Evolutionary conservation across 2,888 invertebrate genomes (phyloP).

Genomic region (Ptychoptera albimana): DNA sequence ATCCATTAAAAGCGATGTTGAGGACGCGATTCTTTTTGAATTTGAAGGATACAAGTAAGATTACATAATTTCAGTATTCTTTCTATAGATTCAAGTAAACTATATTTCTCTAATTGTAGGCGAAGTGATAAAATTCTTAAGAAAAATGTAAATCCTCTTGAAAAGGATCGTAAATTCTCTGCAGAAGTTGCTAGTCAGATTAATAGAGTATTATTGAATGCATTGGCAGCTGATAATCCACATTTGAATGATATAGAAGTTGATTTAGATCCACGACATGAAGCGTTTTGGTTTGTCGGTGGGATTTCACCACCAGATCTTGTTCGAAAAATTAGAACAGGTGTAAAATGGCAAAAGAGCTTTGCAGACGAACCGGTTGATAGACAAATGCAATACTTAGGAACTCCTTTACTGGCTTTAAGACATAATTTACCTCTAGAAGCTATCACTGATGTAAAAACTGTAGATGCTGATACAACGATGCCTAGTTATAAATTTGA

Average conservation of each 20-base stretch:
- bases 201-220: slow-evolving; percentile 48
- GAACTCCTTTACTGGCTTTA: slow-evolving; percentile 48
- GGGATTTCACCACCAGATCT: slow-evolving; percentile 43
- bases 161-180: slow-evolving; percentile 15
- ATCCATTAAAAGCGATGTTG: slow-evolving; percentile 39
- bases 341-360: slow-evolving; percentile 29
- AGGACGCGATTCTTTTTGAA: slow-evolving; percentile 50
- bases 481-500: slow-evolving; percentile 42
- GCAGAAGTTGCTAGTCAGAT: slow-evolving; percentile 44
- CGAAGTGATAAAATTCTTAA: slow-evolving; percentile 9
- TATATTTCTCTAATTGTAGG: slow-evolving; percentile 1
- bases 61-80: too few species aligned
- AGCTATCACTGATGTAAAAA: slow-evolving; percentile 35
- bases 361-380: slow-evolving; percentile 40
- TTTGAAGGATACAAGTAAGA: slow-evolving; percentile 39
- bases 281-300: slow-evolving; percentile 76
- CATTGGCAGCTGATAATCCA: slow-evolving; percentile 37
- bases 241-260: slow-evolving; percentile 45
- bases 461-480: slow-evolving; percentile 38
- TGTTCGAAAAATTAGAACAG: slow-evolving; percentile 30
- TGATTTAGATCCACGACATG: slow-evolving; percentile 62
- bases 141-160: slow-evolving; percentile 14
- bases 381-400: slow-evolving; percentile 51
- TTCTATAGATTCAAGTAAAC: slow-evolving; percentile 7
- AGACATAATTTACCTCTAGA: slow-evolving; percentile 52